Conservation (phyloP, 2,888 invertebrate species). For the Omphaloscelis lunosa region DNA sequence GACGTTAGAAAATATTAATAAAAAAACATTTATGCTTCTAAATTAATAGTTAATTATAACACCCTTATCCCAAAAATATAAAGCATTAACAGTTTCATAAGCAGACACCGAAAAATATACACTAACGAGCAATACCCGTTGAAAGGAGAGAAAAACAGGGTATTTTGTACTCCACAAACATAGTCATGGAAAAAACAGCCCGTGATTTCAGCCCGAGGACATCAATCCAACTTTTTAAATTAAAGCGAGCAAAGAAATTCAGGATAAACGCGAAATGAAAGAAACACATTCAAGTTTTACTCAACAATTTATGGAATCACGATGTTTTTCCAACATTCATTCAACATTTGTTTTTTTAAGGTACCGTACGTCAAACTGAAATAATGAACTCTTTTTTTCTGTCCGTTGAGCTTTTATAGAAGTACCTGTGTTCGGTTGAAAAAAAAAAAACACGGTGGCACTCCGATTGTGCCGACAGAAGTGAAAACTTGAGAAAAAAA, state of each 20-base stretch:
- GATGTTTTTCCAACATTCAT: constrained; percentile 41
- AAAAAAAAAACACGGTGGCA: too few species aligned
- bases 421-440: not conserved
- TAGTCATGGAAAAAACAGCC: constrained; percentile 69
- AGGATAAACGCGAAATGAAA: constrained; percentile 73
- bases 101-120: constrained; percentile 22
- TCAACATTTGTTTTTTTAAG: constrained; percentile 28
- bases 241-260: constrained; percentile 82
- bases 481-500: too few species aligned
- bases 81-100: constrained; percentile 11
- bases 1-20: not conserved
- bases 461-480: too few species aligned
- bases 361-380: not conserved
- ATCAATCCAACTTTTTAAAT: constrained; percentile 89
- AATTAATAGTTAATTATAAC: not conserved
- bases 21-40: not conserved
- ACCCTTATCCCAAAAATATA: constrained; percentile 26
- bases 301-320: constrained; percentile 65
- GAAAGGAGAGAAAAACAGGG: constrained; percentile 51
- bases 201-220: constrained; percentile 73
- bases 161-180: constrained; percentile 74
- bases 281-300: constrained; percentile 72
- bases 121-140: constrained; percentile 28
- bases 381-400: not conserved
- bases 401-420: not conserved